A percentile compares a stretch with the other conserved stretches of the same genome.
Evolutionary conservation across 2,113 vertebrate species (phyloP).

Genomic region (Calonectris borealis): DNA sequence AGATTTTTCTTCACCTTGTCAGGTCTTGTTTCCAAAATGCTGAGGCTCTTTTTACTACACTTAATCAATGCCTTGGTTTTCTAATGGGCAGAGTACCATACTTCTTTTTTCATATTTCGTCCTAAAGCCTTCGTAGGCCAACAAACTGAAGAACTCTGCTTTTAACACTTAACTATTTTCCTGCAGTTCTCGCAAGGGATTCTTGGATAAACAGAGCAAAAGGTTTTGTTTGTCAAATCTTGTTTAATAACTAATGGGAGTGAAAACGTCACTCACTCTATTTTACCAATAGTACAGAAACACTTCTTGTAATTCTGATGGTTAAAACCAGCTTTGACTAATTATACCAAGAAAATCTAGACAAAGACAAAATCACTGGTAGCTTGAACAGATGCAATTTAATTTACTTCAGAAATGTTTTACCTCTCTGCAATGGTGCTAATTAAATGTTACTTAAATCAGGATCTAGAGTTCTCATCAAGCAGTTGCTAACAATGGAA

Average conservation of each 20-base stretch:
- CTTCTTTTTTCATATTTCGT: neutral
- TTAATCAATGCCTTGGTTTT: neutral
- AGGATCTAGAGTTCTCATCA: neutral
- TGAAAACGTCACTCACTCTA: neutral
- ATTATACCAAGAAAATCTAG: neutral
- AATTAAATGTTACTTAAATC: conserved; percentile 44
- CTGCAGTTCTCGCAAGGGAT: neutral
- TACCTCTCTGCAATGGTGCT: neutral
- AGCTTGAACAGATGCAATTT: neutral
- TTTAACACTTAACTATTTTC: neutral
- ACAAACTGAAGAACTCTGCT: neutral
- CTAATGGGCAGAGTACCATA: neutral
- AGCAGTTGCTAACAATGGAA: neutral
- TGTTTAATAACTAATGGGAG: neutral
- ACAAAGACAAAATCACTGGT: neutral
- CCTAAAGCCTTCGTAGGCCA: neutral
- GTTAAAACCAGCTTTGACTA: neutral
- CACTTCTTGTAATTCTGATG: neutral
- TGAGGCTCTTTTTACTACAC: neutral
- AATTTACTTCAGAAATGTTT: conserved; percentile 6
- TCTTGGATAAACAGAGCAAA: neutral
- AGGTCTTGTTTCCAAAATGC: neutral
- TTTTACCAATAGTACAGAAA: neutral
- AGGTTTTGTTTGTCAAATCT: neutral
- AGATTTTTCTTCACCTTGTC: neutral